Conservation (phyloP, 2,888 invertebrate species). For the Eugnorisma glareosa region DNA sequence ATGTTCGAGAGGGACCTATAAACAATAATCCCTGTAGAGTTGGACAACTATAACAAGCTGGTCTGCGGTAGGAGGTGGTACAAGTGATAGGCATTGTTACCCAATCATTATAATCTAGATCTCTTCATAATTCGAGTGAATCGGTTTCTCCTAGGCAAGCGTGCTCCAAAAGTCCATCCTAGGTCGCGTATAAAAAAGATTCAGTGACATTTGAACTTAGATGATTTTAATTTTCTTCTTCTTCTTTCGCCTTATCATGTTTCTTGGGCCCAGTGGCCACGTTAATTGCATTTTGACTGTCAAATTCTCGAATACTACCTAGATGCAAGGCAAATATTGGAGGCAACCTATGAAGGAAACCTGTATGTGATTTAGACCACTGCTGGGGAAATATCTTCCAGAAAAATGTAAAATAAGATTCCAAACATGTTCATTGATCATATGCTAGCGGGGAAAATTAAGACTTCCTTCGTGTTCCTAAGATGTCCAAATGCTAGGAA, state of each 20-base stretch:
- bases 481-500: too few species aligned
- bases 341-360: not conserved
- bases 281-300: not conserved
- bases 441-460: not conserved
- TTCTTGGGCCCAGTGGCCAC: not conserved
- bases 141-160: too few species aligned
- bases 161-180: too few species aligned
- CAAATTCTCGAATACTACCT: not conserved
- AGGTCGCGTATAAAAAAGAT: too few species aligned
- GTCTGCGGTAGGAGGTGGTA: constrained; percentile 35
- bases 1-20: constrained; percentile 42
- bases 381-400: too few species aligned
- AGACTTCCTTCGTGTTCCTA: too few species aligned
- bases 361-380: too few species aligned
- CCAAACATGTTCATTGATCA: not conserved
- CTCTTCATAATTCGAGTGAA: too few species aligned
- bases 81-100: constrained; percentile 26
- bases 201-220: not conserved
- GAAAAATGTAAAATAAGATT: not conserved
- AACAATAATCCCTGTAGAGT: constrained; percentile 51
- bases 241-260: not conserved
- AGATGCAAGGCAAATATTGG: not conserved
- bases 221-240: not conserved
- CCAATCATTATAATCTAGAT: too few species aligned
- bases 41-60: constrained; percentile 60